Evolutionary conservation across 1,140 invertebrate genomes (phyloP).

Genomic region (Thalassaphorura encarpata): DNA sequence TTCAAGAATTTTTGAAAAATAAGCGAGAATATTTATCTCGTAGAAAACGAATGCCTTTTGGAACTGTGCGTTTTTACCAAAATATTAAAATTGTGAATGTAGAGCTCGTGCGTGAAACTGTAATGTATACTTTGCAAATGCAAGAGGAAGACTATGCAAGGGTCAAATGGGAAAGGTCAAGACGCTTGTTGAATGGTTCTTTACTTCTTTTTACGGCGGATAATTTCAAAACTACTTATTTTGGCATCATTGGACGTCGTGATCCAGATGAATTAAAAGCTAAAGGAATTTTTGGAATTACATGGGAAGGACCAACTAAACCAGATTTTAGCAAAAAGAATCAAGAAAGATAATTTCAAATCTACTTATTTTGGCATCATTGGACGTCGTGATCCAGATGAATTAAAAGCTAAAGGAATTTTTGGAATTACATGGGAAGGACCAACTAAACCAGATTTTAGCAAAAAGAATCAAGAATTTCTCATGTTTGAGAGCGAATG

Average conservation of each 20-base stretch:
- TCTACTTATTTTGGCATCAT: conserved; percentile 11
- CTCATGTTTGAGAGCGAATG: conserved; percentile 54
- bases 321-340: conserved; percentile 27
- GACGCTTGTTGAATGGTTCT: conserved; percentile 5
- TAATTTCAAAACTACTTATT: neutral
- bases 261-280: neutral
- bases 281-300: conserved; percentile 9
- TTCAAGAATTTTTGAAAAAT: conserved; percentile 9
- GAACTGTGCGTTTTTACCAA: conserved; percentile 7
- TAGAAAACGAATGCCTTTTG: conserved; percentile 6
- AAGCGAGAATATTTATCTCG: conserved; percentile 5
- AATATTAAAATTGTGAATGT: neutral
- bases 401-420: neutral
- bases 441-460: neutral
- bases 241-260: conserved; percentile 5
- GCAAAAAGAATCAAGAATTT: conserved; percentile 37
- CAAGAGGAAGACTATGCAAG: neutral
- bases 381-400: neutral
- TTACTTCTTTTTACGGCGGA: conserved; percentile 8
- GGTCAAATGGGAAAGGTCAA: conserved; percentile 19
- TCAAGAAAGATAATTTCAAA: conserved; percentile 30
- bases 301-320: conserved; percentile 9
- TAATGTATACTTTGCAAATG: conserved; percentile 7
- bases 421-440: conserved; percentile 18
- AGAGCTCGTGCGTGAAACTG: conserved; percentile 3